phyloP scores from a whole-genome alignment of 2,113 vertebrate species.

The Daubentonia madagascariensis region DNA sequence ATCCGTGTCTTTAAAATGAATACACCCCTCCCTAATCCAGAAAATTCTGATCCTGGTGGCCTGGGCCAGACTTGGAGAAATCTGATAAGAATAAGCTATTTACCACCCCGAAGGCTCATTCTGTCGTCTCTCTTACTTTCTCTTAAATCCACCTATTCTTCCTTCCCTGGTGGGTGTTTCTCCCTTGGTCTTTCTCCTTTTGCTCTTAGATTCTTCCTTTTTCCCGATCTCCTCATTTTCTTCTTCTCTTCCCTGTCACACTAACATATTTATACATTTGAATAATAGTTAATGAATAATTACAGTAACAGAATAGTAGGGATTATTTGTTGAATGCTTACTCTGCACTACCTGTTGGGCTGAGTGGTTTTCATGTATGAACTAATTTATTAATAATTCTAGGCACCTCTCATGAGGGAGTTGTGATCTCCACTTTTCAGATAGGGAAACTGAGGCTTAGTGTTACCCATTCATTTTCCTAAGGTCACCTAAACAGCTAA shows the following conservation, averaged over 20 bases:
- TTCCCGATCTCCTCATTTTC: not conserved
- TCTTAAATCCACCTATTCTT: not conserved
- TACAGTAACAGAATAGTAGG: not conserved
- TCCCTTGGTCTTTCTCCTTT: not conserved
- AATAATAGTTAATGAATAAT: not conserved
- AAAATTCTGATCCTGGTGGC: not conserved
- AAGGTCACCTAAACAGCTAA: not conserved
- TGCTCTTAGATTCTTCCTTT: no score
- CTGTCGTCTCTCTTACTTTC: not conserved
- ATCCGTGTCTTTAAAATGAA: not conserved
- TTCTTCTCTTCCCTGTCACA: not conserved
- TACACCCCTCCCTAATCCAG: not conserved
- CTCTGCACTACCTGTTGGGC: not conserved
- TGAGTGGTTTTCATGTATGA: not conserved
- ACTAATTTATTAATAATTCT: not conserved
- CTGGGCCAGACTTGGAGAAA: not conserved
- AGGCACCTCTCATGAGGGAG: not conserved
- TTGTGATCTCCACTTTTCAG: not conserved
- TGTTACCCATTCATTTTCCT: not conserved
- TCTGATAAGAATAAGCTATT: not conserved
- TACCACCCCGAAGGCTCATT: not conserved
- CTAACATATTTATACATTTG: not conserved
- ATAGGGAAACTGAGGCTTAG: not conserved
- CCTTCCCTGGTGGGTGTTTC: not conserved
- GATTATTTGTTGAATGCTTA: not conserved